Conservation (phyloP, 2,113 vertebrate genomes). For the Malurus melanocephalus region DNA sequence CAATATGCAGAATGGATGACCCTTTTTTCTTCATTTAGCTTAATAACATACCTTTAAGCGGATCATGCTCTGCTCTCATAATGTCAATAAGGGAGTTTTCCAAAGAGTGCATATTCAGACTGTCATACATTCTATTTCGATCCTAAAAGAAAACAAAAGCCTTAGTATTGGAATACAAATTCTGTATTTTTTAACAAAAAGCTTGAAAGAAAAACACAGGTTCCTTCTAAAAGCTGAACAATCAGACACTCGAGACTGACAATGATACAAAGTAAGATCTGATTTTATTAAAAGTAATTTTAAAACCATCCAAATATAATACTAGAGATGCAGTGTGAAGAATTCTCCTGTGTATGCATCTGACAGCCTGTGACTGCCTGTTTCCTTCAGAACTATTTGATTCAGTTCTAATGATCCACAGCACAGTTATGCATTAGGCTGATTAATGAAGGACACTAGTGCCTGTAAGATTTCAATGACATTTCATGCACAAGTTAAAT, state of each 20-base stretch:
- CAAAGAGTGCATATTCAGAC: constrained; percentile 97
- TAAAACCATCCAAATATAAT: not conserved
- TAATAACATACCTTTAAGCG: constrained; percentile 89
- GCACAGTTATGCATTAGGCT: not conserved
- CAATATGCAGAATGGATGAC: constrained; percentile 26
- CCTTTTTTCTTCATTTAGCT: constrained; percentile 26
- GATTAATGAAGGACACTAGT: not conserved
- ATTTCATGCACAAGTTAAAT: not conserved
- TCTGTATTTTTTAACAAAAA: constrained; percentile 26
- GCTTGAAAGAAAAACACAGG: not conserved
- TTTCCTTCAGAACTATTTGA: not conserved
- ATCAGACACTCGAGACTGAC: not conserved
- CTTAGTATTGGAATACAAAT: constrained; percentile 28
- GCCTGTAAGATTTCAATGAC: not conserved
- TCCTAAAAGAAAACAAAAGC: constrained; percentile 74
- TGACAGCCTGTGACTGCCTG: not conserved
- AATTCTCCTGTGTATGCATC: not conserved
- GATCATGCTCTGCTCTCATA: constrained; percentile 97
- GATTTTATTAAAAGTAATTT: not conserved
- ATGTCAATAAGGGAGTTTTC: constrained; percentile 98
- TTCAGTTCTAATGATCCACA: not conserved
- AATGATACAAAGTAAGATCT: not conserved
- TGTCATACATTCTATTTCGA: constrained; percentile 93
- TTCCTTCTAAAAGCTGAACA: not conserved
- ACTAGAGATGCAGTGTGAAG: not conserved